phyloP scores from a whole-genome alignment of 2,113 vertebrate species.

The Eurystomus gularis region DNA sequence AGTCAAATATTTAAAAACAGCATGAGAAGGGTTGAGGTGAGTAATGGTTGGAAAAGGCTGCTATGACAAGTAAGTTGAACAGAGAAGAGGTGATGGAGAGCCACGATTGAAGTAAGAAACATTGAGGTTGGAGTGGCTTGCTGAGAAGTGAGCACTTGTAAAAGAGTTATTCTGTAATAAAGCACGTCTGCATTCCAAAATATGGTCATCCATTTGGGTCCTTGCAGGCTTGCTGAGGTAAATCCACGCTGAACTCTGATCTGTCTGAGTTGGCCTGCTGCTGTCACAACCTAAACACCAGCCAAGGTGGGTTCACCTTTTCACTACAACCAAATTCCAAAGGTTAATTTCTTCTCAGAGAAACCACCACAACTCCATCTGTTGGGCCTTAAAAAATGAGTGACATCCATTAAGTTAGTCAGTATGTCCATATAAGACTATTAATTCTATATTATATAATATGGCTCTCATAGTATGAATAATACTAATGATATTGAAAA shows the following conservation, averaged over 20 bases:
- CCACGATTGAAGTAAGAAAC: not conserved
- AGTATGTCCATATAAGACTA: not conserved
- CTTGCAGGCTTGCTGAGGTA: not conserved
- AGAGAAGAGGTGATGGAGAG: not conserved
- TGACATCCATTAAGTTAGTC: not conserved
- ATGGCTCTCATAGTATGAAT: not conserved
- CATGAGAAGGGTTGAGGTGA: not conserved
- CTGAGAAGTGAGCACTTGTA: not conserved
- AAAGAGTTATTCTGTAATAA: not conserved
- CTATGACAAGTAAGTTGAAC: not conserved
- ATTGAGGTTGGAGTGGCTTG: not conserved
- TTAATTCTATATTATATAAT: not conserved
- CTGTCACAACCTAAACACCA: not conserved
- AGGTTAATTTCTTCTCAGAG: not conserved
- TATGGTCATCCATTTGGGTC: too few relatives aligned
- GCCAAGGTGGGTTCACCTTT: not conserved
- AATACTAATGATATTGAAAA: not conserved
- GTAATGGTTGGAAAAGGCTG: not conserved
- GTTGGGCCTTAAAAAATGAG: not conserved
- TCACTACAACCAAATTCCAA: not conserved
- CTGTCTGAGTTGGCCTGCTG: not conserved
- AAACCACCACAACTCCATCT: not conserved
- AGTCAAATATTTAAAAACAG: not conserved
- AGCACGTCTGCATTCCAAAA: not conserved
- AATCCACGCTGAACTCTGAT: not conserved